Evolutionary conservation across 1,140 invertebrate species (phyloP), one percentile per base, ranked within the genome.

Genomic region (Drosophila busckii): DNA sequence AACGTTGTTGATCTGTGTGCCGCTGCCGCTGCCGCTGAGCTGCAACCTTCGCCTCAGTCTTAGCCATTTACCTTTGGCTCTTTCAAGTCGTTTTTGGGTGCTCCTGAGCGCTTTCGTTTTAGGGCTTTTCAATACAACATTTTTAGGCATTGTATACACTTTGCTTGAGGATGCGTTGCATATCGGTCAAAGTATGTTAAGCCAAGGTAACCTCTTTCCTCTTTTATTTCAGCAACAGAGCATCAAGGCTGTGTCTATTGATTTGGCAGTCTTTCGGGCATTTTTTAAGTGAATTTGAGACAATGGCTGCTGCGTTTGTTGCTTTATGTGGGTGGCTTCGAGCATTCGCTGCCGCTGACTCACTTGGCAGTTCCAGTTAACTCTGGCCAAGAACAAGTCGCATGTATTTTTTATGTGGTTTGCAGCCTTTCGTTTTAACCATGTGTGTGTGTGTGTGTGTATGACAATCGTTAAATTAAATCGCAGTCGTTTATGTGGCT

Each of bases 381-480:
- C 48, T 68, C 58, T 45, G 46, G 46, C 42, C 44, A 29, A 41
- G 61, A 10, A 56, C 20, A 46, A 53, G 42, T 29, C 26, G 12
- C 59, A 23, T 49, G 34, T n/a, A 16, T 49, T 41, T 53, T 23
- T 20, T 32, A 19, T 35, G 20, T 25, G 16, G 17, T 29, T 25
- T 17, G 41, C 56, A 46, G 41, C 40, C 28, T 49, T 50, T 38
- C 40, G 22, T 22, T 38, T 52, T 65, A 26, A 35, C n/a, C n/a
- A n/a, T n/a, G n/a, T n/a, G n/a, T n/a, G n/a, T n/a, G n/a, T n/a
- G n/a, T n/a, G 59, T 58, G 44, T 59, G 44, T 56, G 64, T 65
- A 61, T 65, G 55, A 64, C 70, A 80, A 80, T 80, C 75, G 75
- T 80, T 83, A 80, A 80, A 82, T 82, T 80, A 82, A 80, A 82